Conservation (phyloP, 2,888 invertebrate species). For the Cataglyphis rosenhaueri region DNA sequence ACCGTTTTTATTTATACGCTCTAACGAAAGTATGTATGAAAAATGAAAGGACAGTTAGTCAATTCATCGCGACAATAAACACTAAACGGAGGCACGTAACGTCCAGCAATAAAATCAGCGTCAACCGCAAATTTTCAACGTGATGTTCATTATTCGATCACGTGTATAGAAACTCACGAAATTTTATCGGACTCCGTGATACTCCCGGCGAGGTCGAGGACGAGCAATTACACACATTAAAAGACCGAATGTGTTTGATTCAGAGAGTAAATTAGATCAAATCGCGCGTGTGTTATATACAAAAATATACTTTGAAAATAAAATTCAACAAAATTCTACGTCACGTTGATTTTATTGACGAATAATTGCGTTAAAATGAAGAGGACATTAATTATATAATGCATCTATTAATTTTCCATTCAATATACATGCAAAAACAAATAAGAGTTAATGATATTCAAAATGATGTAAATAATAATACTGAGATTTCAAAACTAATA, state of each 20-base stretch:
- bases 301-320: background rate
- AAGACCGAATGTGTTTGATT: background rate
- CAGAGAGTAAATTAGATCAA: background rate
- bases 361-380: background rate
- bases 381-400: background rate
- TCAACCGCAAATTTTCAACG: slow-evolving; percentile 26
- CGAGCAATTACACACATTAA: background rate
- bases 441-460: background rate
- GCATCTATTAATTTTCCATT: background rate
- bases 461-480: background rate
- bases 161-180: slow-evolving; percentile 13
- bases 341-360: background rate
- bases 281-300: background rate
- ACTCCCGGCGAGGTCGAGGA: background rate
- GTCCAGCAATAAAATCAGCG: slow-evolving; percentile 20
- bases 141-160: slow-evolving; percentile 21
- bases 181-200: slow-evolving; percentile 20
- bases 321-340: background rate
- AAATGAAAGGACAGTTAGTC: slow-evolving; percentile 17
- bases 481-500: background rate
- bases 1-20: background rate
- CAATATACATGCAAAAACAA: background rate
- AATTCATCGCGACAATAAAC: slow-evolving; percentile 29
- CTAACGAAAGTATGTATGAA: background rate
- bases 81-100: background rate